A percentile compares a stretch with the other conserved stretches of the same genome.
Conservation (phyloP, 2,797 vertebrate species). For the Helicolenus hilgendorfi region DNA sequence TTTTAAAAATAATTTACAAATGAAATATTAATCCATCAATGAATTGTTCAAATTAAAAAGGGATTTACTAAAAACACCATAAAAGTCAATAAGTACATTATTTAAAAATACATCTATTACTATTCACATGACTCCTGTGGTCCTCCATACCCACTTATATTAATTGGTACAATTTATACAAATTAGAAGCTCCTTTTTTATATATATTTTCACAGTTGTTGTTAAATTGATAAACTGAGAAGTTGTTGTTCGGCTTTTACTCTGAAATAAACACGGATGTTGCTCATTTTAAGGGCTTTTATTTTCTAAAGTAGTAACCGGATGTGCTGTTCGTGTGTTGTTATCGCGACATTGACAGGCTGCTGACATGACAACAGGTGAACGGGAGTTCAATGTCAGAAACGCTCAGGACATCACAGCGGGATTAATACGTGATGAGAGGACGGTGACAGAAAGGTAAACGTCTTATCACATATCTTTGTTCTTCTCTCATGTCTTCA, state of each 20-base stretch:
- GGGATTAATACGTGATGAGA: not conserved
- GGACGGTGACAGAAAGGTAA: conserved; percentile 22
- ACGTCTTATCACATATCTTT: not conserved
- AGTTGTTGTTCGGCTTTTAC: conserved; percentile 4
- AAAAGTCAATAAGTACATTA: too few species aligned
- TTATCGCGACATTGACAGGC: not conserved
- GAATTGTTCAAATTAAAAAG: too few species aligned
- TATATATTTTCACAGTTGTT: not conserved
- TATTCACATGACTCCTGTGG: too few species aligned
- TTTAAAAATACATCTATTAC: too few species aligned
- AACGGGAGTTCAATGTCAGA: conserved; percentile 14
- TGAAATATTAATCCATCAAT: too few species aligned
- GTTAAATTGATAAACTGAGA: accelerated
- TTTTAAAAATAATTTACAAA: too few species aligned
- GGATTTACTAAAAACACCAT: too few species aligned
- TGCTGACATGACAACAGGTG: conserved; percentile 55
- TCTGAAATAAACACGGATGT: not conserved
- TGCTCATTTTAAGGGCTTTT: not conserved
- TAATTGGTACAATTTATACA: too few species aligned
- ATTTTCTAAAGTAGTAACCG: conserved; percentile 7
- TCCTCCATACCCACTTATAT: too few species aligned
- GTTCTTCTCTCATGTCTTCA: accelerated
- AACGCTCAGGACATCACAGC: not conserved
- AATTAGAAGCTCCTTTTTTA: not conserved
- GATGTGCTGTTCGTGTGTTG: not conserved